A percentile compares a stretch with the other conserved stretches of the same genome.
Conservation (phyloP, 2,113 vertebrate species). For the Polypterus bichir region DNA sequence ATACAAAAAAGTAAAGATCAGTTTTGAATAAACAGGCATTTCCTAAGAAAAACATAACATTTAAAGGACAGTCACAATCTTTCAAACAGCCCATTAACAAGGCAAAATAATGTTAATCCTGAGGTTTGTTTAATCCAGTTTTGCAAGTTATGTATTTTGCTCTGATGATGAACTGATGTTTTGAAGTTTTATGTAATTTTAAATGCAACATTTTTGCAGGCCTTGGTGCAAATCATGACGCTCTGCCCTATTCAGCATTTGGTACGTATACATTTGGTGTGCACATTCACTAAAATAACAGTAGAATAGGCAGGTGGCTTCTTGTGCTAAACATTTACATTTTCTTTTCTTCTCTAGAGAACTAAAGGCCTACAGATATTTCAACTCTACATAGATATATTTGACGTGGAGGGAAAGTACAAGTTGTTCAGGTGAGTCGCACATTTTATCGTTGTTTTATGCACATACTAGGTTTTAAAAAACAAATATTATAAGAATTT, state of each 20-base stretch:
- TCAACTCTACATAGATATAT: slow-evolving; percentile 77
- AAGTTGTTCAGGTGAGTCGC: slow-evolving; percentile 73
- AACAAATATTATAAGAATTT: too few species aligned
- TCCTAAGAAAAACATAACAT: too few species aligned
- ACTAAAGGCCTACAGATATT: slow-evolving; percentile 65
- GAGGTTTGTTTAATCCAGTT: too few species aligned
- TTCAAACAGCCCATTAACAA: neutral
- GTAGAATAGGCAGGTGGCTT: too few species aligned
- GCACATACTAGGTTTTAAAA: too few species aligned
- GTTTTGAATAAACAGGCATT: too few species aligned
- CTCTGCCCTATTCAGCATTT: slow-evolving; percentile 72
- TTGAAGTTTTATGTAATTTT: too few species aligned
- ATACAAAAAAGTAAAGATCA: too few species aligned
- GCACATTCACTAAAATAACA: neutral
- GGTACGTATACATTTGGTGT: slow-evolving; percentile 49
- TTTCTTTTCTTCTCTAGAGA: slow-evolving; percentile 51
- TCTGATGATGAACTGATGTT: too few species aligned
- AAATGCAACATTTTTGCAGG: slow-evolving; percentile 39
- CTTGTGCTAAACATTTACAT: neutral
- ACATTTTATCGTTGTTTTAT: too few species aligned
- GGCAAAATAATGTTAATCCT: neutral
- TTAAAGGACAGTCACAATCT: too few species aligned
- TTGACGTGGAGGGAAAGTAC: slow-evolving; percentile 72
- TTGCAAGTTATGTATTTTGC: too few species aligned
- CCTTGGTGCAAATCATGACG: slow-evolving; percentile 66